A percentile compares a stretch with the other conserved stretches of the same genome.
These are phyloP conservation scores for Neodontobutis hainanensis DNA, from an alignment of 2,113 vertebrate genomes.

Conservation along the genomic window DNA sequence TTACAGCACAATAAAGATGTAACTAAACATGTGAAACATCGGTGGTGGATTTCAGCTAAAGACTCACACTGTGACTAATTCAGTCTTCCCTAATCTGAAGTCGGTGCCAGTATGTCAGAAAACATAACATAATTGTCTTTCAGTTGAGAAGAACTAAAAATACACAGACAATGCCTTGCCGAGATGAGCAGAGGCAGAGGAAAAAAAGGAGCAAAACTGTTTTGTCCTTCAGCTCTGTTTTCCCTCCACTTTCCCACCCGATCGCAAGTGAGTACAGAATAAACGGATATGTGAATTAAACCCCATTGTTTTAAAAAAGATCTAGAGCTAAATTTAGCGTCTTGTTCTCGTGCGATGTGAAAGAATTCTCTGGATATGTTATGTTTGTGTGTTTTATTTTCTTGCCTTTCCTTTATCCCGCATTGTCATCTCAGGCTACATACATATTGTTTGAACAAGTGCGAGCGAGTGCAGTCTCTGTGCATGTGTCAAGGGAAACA, in stretches of 20 bases:
- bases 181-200: conserved; percentile 76
- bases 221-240: conserved; percentile 77
- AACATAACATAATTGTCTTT: conserved; percentile 77
- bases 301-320: conserved; percentile 79
- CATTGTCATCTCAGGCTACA: conserved; percentile 56
- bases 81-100: conserved; percentile 53
- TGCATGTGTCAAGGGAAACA: conserved; percentile 60
- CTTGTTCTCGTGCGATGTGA: conserved; percentile 51
- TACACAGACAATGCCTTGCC: conserved; percentile 74
- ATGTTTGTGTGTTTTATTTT: conserved; percentile 63
- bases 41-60: conserved; percentile 20
- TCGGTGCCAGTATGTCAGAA: conserved; percentile 64
- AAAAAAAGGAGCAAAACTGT: conserved; percentile 56
- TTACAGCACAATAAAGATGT: not conserved
- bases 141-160: conserved; percentile 80
- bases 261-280: conserved; percentile 72
- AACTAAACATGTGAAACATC: conserved; percentile 1
- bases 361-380: conserved; percentile 63
- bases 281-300: conserved; percentile 81
- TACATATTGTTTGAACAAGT: conserved; percentile 58
- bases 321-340: conserved; percentile 74
- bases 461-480: conserved; percentile 49
- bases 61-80: conserved; percentile 40
- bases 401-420: conserved; percentile 53
- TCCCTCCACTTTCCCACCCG: conserved; percentile 67